Percentiles rank a stretch among this genome's conserved stretches.
Conservation (phyloP, 2,888 invertebrate species). For the Megamerina dolium region DNA sequence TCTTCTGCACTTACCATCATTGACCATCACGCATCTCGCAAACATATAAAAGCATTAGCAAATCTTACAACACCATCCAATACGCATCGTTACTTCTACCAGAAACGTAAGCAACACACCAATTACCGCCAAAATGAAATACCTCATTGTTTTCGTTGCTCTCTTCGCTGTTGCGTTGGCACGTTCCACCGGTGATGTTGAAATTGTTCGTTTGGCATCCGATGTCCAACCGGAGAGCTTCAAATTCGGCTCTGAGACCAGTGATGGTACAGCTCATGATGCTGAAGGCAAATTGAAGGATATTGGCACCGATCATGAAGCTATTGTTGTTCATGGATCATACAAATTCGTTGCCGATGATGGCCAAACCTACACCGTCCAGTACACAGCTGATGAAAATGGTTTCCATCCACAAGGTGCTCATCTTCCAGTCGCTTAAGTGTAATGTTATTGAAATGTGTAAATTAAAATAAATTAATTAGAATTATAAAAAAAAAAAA, state of each 20-base stretch:
- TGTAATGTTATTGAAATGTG: background rate
- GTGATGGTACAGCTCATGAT: slow-evolving; percentile 50
- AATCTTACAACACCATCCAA: slow-evolving; percentile 4
- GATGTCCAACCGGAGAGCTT: slow-evolving; percentile 57
- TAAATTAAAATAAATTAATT: background rate
- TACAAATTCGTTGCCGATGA: slow-evolving; percentile 53
- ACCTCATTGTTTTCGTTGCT: slow-evolving; percentile 37
- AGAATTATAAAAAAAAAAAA: background rate
- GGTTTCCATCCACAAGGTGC: too few relatives aligned
- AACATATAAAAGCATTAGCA: slow-evolving; percentile 10
- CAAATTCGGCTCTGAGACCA: slow-evolving; percentile 52
- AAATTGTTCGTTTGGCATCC: slow-evolving; percentile 37
- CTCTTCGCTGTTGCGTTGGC: slow-evolving; percentile 39
- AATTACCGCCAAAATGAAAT: slow-evolving; percentile 34
- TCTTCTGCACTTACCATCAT: too few relatives aligned
- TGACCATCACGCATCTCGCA: too few relatives aligned
- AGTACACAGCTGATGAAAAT: slow-evolving; percentile 33
- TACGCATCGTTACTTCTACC: background rate
- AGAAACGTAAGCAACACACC: background rate
- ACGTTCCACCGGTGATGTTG: slow-evolving; percentile 30
- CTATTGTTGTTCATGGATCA: slow-evolving; percentile 49
- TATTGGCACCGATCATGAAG: slow-evolving; percentile 50
- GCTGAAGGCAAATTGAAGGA: slow-evolving; percentile 52
- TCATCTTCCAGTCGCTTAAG: slow-evolving; percentile 22
- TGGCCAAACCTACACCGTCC: slow-evolving; percentile 54